Conservation (phyloP, 2,113 vertebrate genomes). For the Arizona elegans region DNA sequence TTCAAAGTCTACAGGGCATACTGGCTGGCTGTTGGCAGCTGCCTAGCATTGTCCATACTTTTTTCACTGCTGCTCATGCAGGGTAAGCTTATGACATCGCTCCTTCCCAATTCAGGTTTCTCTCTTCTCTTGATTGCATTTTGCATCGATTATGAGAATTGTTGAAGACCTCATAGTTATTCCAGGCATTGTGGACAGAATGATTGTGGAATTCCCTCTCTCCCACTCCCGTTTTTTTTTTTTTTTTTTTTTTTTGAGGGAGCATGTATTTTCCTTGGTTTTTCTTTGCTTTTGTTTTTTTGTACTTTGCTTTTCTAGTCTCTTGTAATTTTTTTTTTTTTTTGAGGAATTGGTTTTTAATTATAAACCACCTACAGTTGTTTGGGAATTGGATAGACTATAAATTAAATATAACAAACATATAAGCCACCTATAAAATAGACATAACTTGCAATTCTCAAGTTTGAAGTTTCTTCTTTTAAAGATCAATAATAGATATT, state of each 20-base stretch:
- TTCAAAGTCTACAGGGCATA: constrained; percentile 87
- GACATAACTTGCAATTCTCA: not conserved
- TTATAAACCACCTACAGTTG: not conserved
- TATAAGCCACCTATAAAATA: not conserved
- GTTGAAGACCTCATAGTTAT: not conserved
- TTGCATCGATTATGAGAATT: not conserved
- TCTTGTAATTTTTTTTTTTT: not conserved
- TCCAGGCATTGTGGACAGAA: not conserved
- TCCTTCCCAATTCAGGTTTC: not conserved
- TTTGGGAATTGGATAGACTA: not conserved
- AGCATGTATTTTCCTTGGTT: not conserved
- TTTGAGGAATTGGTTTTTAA: not conserved
- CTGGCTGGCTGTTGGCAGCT: constrained; percentile 81
- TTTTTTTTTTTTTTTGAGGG: not conserved
- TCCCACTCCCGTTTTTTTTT: rapidly evolving
- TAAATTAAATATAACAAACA: not conserved
- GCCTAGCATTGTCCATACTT: constrained; percentile 75
- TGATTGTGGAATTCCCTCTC: not conserved
- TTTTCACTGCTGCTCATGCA: constrained; percentile 89
- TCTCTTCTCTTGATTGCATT: not conserved
- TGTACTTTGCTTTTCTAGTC: not conserved
- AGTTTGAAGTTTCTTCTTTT: not conserved
- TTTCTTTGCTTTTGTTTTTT: not conserved
- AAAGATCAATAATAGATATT: not conserved
- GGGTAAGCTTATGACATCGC: constrained; percentile 70